Evolutionary conservation across 64 coral and sea anemone genomes (phyloP).

Genomic region (Montipora foliosa): DNA sequence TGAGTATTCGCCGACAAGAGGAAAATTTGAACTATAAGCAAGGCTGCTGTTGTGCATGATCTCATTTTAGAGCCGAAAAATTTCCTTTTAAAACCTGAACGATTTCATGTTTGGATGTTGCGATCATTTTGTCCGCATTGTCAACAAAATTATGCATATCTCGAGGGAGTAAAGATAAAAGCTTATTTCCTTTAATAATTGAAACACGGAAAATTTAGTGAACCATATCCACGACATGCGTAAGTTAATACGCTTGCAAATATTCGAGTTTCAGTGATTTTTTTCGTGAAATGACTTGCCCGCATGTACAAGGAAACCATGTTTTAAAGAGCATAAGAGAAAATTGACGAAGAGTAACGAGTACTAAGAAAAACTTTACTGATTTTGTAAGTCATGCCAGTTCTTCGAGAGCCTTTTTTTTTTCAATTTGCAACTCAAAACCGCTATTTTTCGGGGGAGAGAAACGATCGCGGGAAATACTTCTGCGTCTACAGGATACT

Average conservation of each 20-base stretch:
- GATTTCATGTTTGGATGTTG: not conserved
- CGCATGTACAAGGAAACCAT: not conserved
- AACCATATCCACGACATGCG: conserved; percentile 18
- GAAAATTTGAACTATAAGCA: not conserved
- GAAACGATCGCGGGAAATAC: no score
- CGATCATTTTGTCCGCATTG: not conserved
- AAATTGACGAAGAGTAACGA: no score
- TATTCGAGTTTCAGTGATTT: not conserved
- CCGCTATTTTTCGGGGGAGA: not conserved
- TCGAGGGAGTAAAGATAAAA: not conserved
- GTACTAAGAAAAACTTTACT: no score
- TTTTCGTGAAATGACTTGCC: not conserved
- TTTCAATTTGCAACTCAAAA: no score
- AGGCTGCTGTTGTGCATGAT: not conserved
- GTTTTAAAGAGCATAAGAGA: not conserved
- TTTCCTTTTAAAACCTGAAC: not conserved
- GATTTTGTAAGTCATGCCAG: no score
- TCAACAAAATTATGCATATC: not conserved
- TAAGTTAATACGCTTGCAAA: not conserved
- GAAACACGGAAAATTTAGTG: conserved; percentile 25
- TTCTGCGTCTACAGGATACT: not conserved
- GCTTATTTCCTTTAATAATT: conserved; percentile 3
- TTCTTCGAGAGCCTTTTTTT: no score
- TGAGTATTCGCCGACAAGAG: not conserved
- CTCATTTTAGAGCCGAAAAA: not conserved